A percentile compares a stretch with the other conserved stretches of the same genome.
Evolutionary conservation across 2,888 invertebrate genomes (phyloP).

Genomic region (Drosophila formosana): DNA sequence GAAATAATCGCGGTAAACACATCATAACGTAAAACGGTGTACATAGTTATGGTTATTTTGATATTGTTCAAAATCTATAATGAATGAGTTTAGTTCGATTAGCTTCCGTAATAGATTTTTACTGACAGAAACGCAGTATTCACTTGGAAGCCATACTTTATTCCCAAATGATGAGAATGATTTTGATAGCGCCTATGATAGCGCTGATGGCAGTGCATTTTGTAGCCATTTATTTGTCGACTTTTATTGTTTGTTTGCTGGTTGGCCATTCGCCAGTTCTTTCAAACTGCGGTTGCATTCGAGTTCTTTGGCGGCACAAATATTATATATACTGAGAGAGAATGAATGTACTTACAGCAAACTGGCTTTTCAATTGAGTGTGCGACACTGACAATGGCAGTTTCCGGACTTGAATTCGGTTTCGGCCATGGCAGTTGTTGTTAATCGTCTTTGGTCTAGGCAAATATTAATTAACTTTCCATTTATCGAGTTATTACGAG

Average conservation of each 20-base stretch:
- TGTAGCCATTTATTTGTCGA: constrained; percentile 6
- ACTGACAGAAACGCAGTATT: too few species aligned
- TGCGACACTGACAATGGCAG: constrained; percentile 10
- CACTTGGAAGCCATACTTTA: too few species aligned
- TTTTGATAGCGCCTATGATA: neutral
- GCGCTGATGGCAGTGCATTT: constrained; percentile 22
- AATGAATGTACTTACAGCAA: neutral
- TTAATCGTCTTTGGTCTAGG: constrained; percentile 20
- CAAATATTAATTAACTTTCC: constrained; percentile 65
- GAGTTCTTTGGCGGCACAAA: constrained; percentile 27
- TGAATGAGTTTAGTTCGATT: too few species aligned
- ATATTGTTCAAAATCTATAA: too few species aligned
- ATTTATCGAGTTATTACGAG: constrained; percentile 46
- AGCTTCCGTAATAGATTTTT: too few species aligned
- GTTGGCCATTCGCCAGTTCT: constrained; percentile 11
- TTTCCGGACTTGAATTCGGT: constrained; percentile 20
- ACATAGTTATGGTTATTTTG: too few species aligned
- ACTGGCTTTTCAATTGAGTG: constrained; percentile 3
- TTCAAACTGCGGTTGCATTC: constrained; percentile 40
- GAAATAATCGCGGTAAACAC: too few species aligned
- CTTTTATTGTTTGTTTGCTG: constrained; percentile 8
- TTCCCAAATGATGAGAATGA: neutral
- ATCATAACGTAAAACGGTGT: too few species aligned
- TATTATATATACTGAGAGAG: neutral
- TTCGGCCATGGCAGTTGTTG: constrained; percentile 17